Evolutionary conservation across 2,888 invertebrate species (phyloP), one percentile per base, ranked within the genome.

Genomic region (Helicoverpa assulta): DNA sequence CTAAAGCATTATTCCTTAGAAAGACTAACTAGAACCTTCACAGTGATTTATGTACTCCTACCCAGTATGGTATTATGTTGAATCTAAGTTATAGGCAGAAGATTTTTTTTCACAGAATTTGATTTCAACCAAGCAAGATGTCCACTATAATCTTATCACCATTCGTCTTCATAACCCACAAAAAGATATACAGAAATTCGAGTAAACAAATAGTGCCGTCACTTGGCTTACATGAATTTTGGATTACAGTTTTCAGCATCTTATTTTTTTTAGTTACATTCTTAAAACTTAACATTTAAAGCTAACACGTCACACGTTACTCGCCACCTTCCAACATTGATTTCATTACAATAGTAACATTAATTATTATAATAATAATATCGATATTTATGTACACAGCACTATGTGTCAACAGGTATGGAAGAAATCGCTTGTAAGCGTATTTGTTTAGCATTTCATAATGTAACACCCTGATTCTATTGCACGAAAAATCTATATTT

Each of bases 211-310:
- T 50, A 18, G 6, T 47, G 21, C 19, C 18, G 37, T 64, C 14
- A 19, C 26, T 29, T 47, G 6, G 47, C 5, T 47, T 47, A n/a
- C n/a, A 47, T 16, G 1, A n/a, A 47, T 47, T 47, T 47, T 18
- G 18, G 21, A 29, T 51, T 62, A 75, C 57, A 67, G 51, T 62
- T 21, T 6, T 26, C 10, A 53, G 40, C 16, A 40, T 55, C 51
- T 12, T 21, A 68, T 52, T 60, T n/a, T n/a, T 54, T n/a, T 50
- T 59, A 64, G 43, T 52, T 40, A 78, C 26, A 63, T 33, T 66
- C 26, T 56, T 70, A 66, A 60, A 59, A 47, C 18, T 60, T 74
- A 63, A 81, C 80, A 80, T 80, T 82, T 77, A 82, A 76, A 82
- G 80, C 82, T 74, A 72, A 77, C 67, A 66, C 57, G 67, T 59